Percentiles rank a stretch among this genome's conserved stretches.
Evolutionary conservation across 2,888 invertebrate species (phyloP).

Genomic region (Eulithis prunata): DNA sequence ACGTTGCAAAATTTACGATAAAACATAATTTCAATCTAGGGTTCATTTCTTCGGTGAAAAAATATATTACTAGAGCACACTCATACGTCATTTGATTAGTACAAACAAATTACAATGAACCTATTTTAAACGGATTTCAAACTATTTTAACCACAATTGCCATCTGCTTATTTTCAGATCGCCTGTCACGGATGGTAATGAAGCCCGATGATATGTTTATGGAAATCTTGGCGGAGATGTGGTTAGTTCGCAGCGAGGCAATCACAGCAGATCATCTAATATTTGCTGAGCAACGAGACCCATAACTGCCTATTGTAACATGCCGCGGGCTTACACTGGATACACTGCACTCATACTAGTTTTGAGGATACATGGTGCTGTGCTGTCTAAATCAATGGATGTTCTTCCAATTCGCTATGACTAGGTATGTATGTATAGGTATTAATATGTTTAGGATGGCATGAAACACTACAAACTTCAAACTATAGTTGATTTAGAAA

Average conservation of each 20-base stretch:
- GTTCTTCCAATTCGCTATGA: too few species aligned
- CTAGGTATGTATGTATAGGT: too few species aligned
- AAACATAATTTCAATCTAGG: too few species aligned
- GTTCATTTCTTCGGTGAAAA: too few species aligned
- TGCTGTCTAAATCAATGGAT: not conserved
- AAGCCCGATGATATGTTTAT: conserved; percentile 20
- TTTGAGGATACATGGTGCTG: conserved; percentile 35
- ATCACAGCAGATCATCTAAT: conserved; percentile 47
- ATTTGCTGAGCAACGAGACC: conserved; percentile 57
- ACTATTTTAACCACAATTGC: not conserved
- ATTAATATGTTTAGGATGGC: too few species aligned
- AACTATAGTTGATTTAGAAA: too few species aligned
- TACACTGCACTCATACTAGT: conserved; percentile 14
- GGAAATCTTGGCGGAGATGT: conserved; percentile 14
- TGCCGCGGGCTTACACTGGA: conserved; percentile 36
- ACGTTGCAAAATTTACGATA: too few species aligned
- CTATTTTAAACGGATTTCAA: too few species aligned
- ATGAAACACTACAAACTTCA: too few species aligned
- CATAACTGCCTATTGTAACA: conserved; percentile 60
- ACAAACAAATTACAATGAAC: not conserved
- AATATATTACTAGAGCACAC: not conserved
- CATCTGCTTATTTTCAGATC: conserved; percentile 8
- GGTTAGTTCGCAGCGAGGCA: conserved; percentile 22
- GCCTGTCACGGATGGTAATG: conserved; percentile 11
- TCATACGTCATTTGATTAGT: not conserved